Evolutionary conservation across 2,113 vertebrate genomes (phyloP).

Genomic region (Passer domesticus): DNA sequence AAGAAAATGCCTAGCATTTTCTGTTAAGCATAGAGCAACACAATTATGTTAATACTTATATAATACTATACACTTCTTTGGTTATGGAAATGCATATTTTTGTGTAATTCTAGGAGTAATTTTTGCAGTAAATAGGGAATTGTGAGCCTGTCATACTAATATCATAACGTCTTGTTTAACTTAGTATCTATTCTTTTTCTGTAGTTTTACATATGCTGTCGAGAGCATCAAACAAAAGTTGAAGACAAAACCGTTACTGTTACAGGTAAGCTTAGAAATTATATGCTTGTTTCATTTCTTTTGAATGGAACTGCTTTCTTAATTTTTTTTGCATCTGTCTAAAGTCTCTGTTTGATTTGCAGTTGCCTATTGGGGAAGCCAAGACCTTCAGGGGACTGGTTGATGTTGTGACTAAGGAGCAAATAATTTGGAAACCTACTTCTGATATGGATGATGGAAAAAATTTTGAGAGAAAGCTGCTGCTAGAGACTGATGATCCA

Average conservation of each 20-base stretch:
- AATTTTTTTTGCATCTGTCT: background rate
- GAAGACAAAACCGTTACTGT: constrained; percentile 86
- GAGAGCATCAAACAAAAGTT: constrained; percentile 92
- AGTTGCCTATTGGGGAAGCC: constrained; percentile 89
- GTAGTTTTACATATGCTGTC: constrained; percentile 84
- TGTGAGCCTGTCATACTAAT: background rate
- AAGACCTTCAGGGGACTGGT: constrained; percentile 88
- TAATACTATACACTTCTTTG: background rate
- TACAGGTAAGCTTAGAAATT: constrained; percentile 83
- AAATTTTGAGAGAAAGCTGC: constrained; percentile 76
- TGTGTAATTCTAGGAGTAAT: background rate
- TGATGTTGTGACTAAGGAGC: constrained; percentile 87
- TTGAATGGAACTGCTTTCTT: background rate
- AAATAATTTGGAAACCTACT: constrained; percentile 79
- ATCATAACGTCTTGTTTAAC: background rate
- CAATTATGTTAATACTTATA: background rate
- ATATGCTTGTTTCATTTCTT: background rate
- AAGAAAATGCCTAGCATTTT: background rate
- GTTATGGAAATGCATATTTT: background rate
- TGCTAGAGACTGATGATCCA: constrained; percentile 74
- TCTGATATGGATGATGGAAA: constrained; percentile 80
- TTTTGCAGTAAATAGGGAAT: background rate
- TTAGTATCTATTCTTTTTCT: background rate
- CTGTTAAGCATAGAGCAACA: background rate
- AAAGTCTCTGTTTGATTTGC: background rate